Base-by-base conservation (phyloP, 2,113 vertebrate species). In the cat (Felis catus) region DNA sequence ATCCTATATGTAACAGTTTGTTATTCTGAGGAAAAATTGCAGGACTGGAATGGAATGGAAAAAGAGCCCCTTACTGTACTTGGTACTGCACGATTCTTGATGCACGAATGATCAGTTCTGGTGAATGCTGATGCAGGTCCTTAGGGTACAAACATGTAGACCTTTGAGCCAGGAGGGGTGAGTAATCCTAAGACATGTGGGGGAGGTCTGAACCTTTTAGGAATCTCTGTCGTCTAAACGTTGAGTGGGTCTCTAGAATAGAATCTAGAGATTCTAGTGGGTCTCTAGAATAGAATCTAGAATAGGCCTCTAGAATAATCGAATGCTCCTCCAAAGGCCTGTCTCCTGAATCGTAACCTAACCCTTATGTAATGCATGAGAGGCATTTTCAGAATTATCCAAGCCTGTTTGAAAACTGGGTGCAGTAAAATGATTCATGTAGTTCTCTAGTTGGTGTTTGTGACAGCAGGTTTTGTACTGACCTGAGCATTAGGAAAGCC, bases 11-110 rank as follows among this genome's bases (percentile, higher is more conserved):
- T 65, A 29, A 10, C 19, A 85, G 70, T 41, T 95, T 18, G 31
- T 71, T 71, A 63, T 96, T 94, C 41, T 80, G 65, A 91, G 90
- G 89, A 91, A 81, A 94, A 93, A 48, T 71, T 65, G 33, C 65
- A 91, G 58, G 88, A 31, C 65, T 61, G 31, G 76, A 76, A n/a
- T 71, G 33, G 41, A 88, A 19, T 80, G n/a, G 25, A 5, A 19
- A 65, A 68, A 51, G 61, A 51, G 55, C 14, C 5, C 82, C 33
- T 4, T 88, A 5, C 58, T 93, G 29, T 83, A 4, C 68, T 51
- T 74, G 21, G 14, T 80, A 39, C 23, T 48, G 2, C 29, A 83
- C 27, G 66, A 82, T 84, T 87, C 39, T 94, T 63, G 45, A 16
- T 51, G n/a, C 13, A 10, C 48, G 27, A 81, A 5, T 25, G 41